Percentiles rank a stretch among this genome's conserved stretches.
phyloP scores from a whole-genome alignment of 2,113 vertebrate species.

The Marcusenius ussheri region DNA sequence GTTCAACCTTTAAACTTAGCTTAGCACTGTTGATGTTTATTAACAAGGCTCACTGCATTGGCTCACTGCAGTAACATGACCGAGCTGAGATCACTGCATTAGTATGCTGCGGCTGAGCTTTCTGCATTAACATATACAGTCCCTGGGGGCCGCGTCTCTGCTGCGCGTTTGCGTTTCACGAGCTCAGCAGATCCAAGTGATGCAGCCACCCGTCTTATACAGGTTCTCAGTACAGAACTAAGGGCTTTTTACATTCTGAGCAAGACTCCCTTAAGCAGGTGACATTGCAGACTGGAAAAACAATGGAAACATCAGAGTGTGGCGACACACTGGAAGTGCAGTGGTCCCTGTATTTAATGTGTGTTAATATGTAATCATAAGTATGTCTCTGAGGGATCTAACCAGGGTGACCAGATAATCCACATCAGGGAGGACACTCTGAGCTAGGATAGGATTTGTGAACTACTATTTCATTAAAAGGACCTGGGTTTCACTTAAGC shows the following conservation, averaged over 20 bases:
- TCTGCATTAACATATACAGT: not conserved
- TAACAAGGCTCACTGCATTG: not conserved
- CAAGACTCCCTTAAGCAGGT: not conserved
- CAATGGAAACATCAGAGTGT: not conserved
- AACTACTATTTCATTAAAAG: not conserved
- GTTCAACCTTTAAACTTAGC: not conserved
- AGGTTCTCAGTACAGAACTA: not conserved
- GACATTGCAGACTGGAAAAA: not conserved
- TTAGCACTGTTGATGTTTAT: not conserved
- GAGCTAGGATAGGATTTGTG: not conserved
- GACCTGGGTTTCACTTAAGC: not conserved
- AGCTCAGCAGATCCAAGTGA: slow-evolving; percentile 5
- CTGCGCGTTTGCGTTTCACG: not conserved
- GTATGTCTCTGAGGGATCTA: not conserved
- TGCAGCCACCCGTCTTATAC: not conserved
- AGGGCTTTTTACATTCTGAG: not conserved
- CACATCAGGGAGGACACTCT: not conserved
- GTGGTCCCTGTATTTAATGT: not conserved
- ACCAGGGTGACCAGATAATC: not conserved
- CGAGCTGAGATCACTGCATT: not conserved
- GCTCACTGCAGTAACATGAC: not conserved
- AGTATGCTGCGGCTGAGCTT: not conserved
- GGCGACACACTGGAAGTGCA: not conserved
- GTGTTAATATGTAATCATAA: not conserved
- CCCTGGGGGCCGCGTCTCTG: not conserved